Conservation (phyloP, 2,888 invertebrate species). For the Netelia virgata region DNA sequence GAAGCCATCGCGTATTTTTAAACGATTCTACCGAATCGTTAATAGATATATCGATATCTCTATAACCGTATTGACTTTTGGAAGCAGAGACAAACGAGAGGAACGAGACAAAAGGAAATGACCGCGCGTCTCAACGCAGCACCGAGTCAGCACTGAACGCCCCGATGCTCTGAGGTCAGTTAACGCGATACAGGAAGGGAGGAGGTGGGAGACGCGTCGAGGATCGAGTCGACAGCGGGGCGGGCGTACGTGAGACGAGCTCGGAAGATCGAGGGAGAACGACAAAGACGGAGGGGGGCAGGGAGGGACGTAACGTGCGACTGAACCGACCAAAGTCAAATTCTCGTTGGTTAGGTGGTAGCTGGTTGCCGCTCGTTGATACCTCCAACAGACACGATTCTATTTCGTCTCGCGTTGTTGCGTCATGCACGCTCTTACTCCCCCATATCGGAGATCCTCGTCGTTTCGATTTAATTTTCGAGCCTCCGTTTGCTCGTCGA, state of each 20-base stretch:
- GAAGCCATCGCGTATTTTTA: conserved; percentile 50
- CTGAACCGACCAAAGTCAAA: not conserved
- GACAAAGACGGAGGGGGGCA: conserved; percentile 46
- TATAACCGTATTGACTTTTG: not conserved
- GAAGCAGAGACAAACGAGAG: not conserved
- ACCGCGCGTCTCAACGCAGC: conserved; percentile 20
- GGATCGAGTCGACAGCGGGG: conserved; percentile 35
- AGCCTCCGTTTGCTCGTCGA: conserved; percentile 62
- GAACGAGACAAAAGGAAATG: conserved; percentile 6
- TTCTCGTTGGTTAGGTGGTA: too few species aligned
- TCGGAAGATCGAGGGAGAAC: conserved; percentile 19
- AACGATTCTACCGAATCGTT: not conserved
- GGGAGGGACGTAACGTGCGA: not conserved
- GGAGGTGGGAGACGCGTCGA: conserved; percentile 18
- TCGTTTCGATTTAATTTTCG: conserved; percentile 63
- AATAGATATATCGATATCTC: not conserved
- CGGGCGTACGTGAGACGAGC: conserved; percentile 24
- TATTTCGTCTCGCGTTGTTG: conserved; percentile 60
- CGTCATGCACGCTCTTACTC: conserved; percentile 40
- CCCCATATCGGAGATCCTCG: conserved; percentile 61
- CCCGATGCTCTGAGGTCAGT: conserved; percentile 58
- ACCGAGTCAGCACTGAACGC: conserved; percentile 55
- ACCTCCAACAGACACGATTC: not conserved
- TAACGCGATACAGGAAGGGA: conserved; percentile 30
- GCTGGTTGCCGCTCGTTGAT: too few species aligned